Evolutionary conservation across 2,888 invertebrate species (phyloP).

Genomic region (Operophtera brumata): DNA sequence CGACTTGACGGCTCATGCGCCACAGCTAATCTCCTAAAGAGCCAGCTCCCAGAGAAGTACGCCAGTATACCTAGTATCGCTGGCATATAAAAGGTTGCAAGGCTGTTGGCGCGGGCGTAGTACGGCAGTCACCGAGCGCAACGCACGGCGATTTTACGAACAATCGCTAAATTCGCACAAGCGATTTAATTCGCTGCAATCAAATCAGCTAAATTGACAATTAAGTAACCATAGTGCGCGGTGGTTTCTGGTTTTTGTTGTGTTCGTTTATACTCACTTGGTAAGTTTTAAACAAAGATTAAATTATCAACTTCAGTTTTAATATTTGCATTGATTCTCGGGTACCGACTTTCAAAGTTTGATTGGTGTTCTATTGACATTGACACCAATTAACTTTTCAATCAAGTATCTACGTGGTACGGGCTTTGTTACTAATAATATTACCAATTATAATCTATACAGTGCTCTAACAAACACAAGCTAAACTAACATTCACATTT

Average conservation of each 20-base stretch:
- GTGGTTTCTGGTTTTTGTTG: constrained; percentile 10
- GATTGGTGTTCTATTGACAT: constrained; percentile 20
- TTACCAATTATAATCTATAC: neutral
- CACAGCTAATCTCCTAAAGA: constrained; percentile 61
- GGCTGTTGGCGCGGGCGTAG: constrained; percentile 62
- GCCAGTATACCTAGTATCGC: constrained; percentile 42
- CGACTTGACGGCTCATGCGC: constrained; percentile 56
- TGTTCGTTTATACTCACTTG: constrained; percentile 10
- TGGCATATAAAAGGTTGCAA: constrained; percentile 62
- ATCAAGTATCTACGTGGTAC: constrained; percentile 1
- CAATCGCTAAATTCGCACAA: constrained; percentile 4
- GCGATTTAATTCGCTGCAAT: constrained; percentile 5
- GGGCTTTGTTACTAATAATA: neutral
- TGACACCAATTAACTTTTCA: constrained; percentile 28
- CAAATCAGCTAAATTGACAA: constrained; percentile 3
- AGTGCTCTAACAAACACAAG: too few relatives aligned
- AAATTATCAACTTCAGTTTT: neutral
- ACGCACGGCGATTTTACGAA: constrained; percentile 40
- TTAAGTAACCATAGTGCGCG: constrained; percentile 17
- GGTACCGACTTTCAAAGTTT: too few relatives aligned
- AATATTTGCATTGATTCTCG: constrained; percentile 1
- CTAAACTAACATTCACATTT: too few relatives aligned
- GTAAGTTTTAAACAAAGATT: constrained; percentile 17
- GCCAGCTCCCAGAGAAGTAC: constrained; percentile 45
- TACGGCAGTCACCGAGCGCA: constrained; percentile 47